phyloP scores from a whole-genome alignment of 2,113 vertebrate genomes.

The Callopanchax toddi region DNA sequence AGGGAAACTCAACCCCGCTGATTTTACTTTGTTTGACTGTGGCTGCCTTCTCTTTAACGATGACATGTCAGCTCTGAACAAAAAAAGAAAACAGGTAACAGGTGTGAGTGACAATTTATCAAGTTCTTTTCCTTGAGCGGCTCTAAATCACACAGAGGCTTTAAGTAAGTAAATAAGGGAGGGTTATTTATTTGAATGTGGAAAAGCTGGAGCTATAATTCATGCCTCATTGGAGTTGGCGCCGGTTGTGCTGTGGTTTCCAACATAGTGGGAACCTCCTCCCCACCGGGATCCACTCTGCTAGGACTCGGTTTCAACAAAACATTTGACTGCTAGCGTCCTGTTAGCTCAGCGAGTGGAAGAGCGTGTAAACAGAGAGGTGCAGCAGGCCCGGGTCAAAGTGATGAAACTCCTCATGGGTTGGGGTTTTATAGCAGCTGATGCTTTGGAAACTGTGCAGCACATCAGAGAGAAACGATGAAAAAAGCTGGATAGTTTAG shows the following conservation, averaged over 20 bases:
- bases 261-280: slow-evolving; percentile 56
- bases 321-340: slow-evolving; percentile 27
- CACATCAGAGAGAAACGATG: slow-evolving; percentile 30
- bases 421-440: slow-evolving; percentile 2
- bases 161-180: slow-evolving; percentile 62
- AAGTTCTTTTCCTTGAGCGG: slow-evolving; percentile 28
- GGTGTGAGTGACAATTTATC: slow-evolving; percentile 23
- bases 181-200: slow-evolving; percentile 69
- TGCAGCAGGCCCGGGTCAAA: slow-evolving; percentile 5
- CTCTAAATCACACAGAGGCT: slow-evolving; percentile 56
- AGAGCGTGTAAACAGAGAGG: slow-evolving; percentile 8
- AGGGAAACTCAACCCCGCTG: slow-evolving; percentile 22
- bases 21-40: slow-evolving; percentile 26
- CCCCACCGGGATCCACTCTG: slow-evolving; percentile 37
- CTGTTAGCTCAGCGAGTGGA: slow-evolving; percentile 14
- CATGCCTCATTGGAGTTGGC: slow-evolving; percentile 63
- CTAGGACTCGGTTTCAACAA: slow-evolving; percentile 43
- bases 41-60: no score
- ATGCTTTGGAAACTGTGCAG: slow-evolving; percentile 3
- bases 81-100: slow-evolving; percentile 42
- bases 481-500: slow-evolving; percentile 21
- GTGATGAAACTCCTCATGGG: slow-evolving; percentile 1
- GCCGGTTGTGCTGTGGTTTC: slow-evolving; percentile 53
- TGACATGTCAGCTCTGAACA: no score
- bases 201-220: slow-evolving; percentile 60